Percentiles rank a stretch among this genome's conserved stretches.
Evolutionary conservation across 2,113 vertebrate genomes (phyloP).

Genomic region (Nothobranchius kuhntae): DNA sequence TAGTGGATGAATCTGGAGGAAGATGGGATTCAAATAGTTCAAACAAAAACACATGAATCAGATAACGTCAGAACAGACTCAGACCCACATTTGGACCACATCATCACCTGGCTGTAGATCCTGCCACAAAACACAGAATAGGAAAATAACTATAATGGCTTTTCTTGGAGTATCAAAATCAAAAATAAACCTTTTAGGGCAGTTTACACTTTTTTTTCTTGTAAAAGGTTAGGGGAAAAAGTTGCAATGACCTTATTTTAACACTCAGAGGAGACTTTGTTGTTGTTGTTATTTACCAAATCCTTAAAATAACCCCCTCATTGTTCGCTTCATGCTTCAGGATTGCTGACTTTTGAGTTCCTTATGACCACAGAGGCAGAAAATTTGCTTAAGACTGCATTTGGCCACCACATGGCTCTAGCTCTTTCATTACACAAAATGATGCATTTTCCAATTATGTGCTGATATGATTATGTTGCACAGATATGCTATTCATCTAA

Average conservation of each 20-base stretch:
- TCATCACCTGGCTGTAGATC: too few relatives aligned
- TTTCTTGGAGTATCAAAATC: too few relatives aligned
- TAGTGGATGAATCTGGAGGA: neutral
- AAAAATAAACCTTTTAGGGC: too few relatives aligned
- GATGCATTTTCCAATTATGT: constrained; percentile 50
- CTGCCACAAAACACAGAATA: neutral
- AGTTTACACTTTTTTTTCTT: too few relatives aligned
- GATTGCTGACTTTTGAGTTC: constrained; percentile 55
- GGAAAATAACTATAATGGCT: neutral
- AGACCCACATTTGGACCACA: too few relatives aligned
- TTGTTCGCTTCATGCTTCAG: constrained; percentile 20
- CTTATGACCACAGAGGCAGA: constrained; percentile 32
- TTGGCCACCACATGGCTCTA: constrained; percentile 22
- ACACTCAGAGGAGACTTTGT: too few relatives aligned
- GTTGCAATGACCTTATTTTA: too few relatives aligned
- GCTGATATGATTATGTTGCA: constrained; percentile 58
- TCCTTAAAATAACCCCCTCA: constrained; percentile 20
- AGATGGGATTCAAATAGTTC: neutral
- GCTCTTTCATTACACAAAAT: constrained; percentile 50
- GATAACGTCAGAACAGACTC: too few relatives aligned
- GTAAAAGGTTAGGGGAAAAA: too few relatives aligned
- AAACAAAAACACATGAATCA: too few relatives aligned
- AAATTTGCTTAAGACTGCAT: constrained; percentile 48
- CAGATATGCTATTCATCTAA: constrained; percentile 52
- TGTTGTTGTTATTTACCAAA: constrained; percentile 1